These are phyloP conservation scores for Idaea dimidiata DNA, from an alignment of 2,888 invertebrate species.

Conservation along the genomic window DNA sequence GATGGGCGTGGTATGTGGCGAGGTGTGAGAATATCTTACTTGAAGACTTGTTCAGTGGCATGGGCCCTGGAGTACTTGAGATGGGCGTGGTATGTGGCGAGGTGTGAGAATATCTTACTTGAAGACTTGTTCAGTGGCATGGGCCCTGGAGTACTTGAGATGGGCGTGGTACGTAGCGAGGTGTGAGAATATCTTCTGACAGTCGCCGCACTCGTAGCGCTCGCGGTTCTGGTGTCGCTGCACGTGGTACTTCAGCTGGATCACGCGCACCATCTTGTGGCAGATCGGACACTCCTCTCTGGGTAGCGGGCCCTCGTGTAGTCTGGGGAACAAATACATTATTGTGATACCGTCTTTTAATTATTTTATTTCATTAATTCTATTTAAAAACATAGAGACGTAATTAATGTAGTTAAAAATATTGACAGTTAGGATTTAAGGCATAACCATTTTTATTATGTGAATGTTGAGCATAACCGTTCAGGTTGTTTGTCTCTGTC, in stretches of 20 bases:
- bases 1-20: no score
- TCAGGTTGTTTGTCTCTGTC: no score
- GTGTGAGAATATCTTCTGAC: slow-evolving; percentile 60
- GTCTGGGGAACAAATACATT: slow-evolving; percentile 32
- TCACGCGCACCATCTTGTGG: slow-evolving; percentile 40
- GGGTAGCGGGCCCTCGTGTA: slow-evolving; percentile 66
- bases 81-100: slow-evolving; percentile 12
- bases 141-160: not conserved
- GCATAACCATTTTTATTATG: no score
- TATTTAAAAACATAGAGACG: no score
- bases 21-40: no score
- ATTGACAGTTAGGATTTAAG: no score
- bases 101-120: slow-evolving; percentile 35
- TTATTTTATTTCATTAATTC: no score
- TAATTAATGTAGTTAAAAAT: no score
- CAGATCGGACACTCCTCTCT: slow-evolving; percentile 65
- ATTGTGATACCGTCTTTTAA: not conserved
- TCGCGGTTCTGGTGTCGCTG: slow-evolving; percentile 54
- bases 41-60: slow-evolving; percentile 3
- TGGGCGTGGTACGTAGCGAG: slow-evolving; percentile 22
- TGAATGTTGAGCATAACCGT: no score
- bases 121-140: slow-evolving; percentile 1
- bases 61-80: not conserved
- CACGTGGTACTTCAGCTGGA: slow-evolving; percentile 49
- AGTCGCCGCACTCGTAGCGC: slow-evolving; percentile 55